A percentile compares a stretch with the other conserved stretches of the same genome.
Evolutionary conservation across 2,888 invertebrate species (phyloP).

Genomic region (Limnephilus auricula): DNA sequence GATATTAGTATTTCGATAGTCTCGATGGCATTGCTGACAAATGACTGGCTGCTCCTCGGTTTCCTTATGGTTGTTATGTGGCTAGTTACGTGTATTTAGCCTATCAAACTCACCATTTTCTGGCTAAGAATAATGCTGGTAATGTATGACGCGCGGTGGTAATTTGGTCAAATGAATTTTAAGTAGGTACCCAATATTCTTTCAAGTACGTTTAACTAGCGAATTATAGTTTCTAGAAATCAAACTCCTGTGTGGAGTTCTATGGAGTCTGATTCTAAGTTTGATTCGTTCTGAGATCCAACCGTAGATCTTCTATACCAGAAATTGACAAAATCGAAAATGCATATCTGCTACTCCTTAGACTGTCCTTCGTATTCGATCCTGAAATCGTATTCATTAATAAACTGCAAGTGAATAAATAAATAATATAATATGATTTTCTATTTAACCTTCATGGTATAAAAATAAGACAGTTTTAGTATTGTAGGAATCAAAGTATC

Average conservation of each 20-base stretch:
- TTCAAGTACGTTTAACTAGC: not conserved
- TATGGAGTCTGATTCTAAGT: no score
- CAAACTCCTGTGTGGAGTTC: no score
- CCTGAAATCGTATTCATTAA: not conserved
- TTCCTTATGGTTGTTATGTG: not conserved
- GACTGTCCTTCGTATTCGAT: not conserved
- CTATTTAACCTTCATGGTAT: no score
- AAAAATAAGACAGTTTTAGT: no score
- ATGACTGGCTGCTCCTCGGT: not conserved
- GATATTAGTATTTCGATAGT: slow-evolving; percentile 13
- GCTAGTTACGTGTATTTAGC: not conserved
- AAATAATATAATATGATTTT: no score
- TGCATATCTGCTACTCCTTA: not conserved
- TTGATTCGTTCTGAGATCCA: no score
- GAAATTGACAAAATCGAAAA: no score
- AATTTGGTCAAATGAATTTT: not conserved
- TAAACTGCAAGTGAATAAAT: no score
- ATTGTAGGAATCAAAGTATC: no score
- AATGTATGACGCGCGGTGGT: not conserved
- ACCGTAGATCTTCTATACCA: no score
- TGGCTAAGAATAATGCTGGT: not conserved
- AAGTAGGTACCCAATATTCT: not conserved
- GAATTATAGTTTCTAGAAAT: no score
- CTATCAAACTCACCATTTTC: not conserved
- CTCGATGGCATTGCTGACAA: not conserved